Percentiles rank a stretch among this genome's conserved stretches.
phyloP scores from a whole-genome alignment of 2,113 vertebrate species.

The Hepsetus odoe region DNA sequence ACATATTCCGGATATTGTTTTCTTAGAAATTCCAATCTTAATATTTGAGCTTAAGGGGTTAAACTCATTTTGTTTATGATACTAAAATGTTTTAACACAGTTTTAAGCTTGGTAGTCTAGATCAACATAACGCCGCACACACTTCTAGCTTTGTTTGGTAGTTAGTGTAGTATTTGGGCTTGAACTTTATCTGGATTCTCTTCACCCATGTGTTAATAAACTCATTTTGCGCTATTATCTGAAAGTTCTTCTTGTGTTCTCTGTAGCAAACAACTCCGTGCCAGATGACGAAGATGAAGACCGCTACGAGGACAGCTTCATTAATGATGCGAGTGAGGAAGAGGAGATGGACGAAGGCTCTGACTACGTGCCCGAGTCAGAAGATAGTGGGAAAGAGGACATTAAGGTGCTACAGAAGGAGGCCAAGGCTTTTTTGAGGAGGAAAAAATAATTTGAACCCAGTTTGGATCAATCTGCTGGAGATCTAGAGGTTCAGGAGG shows the following conservation, averaged over 20 bases:
- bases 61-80: no score
- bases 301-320: constrained; percentile 69
- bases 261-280: constrained; percentile 10
- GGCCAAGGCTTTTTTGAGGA: constrained; percentile 60
- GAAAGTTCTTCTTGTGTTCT: not conserved
- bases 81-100: no score
- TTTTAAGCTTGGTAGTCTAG: no score
- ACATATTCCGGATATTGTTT: no score
- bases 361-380: constrained; percentile 67
- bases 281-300: constrained; percentile 44
- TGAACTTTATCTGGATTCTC: not conserved
- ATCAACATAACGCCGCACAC: no score
- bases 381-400: constrained; percentile 63
- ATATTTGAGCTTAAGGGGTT: no score
- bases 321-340: constrained; percentile 70
- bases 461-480: not conserved
- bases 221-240: not conserved
- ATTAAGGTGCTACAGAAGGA: constrained; percentile 61
- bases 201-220: no score
- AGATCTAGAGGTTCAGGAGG: not conserved
- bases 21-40: no score
- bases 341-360: constrained; percentile 66
- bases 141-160: no score
- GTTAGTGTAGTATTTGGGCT: no score
- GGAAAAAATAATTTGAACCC: constrained; percentile 50